phyloP scores from a whole-genome alignment of 1,140 invertebrate genomes.

The Muscidifurax raptorellus region DNA sequence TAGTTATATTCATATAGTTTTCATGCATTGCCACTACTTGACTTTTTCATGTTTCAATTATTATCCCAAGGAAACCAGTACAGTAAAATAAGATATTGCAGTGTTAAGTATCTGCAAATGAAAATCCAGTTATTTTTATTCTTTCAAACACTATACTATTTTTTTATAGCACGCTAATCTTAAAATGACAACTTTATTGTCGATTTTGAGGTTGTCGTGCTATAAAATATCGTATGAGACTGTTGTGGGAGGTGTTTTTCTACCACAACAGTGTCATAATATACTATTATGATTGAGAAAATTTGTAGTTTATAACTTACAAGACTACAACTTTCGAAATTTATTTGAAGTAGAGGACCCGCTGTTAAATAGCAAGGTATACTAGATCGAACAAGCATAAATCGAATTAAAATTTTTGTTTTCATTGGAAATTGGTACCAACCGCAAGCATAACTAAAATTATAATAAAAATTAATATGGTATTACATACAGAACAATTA shows the following conservation, averaged over 20 bases:
- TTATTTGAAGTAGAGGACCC: constrained; percentile 1
- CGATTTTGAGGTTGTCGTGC: too few species aligned
- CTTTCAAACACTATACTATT: neutral
- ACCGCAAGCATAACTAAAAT: neutral
- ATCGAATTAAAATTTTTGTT: neutral
- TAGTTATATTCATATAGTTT: too few species aligned
- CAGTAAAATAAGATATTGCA: constrained; percentile 19
- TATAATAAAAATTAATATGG: neutral
- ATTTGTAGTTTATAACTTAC: neutral
- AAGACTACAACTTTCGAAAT: neutral
- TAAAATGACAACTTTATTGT: too few species aligned
- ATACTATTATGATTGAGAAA: neutral
- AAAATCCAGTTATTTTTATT: neutral
- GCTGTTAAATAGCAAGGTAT: neutral
- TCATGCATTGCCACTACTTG: too few species aligned
- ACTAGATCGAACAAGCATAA: neutral
- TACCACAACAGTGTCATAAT: too few species aligned
- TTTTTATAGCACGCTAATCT: too few species aligned
- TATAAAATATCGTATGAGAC: too few species aligned
- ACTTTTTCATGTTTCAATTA: neutral
- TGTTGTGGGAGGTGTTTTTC: too few species aligned
- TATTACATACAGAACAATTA: neutral
- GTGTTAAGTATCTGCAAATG: constrained; percentile 4
- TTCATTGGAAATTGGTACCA: constrained; percentile 18
- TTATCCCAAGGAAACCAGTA: neutral